Evolutionary conservation across 2,113 vertebrate species (phyloP).

Genomic region (Paramisgurnus dabryanus): DNA sequence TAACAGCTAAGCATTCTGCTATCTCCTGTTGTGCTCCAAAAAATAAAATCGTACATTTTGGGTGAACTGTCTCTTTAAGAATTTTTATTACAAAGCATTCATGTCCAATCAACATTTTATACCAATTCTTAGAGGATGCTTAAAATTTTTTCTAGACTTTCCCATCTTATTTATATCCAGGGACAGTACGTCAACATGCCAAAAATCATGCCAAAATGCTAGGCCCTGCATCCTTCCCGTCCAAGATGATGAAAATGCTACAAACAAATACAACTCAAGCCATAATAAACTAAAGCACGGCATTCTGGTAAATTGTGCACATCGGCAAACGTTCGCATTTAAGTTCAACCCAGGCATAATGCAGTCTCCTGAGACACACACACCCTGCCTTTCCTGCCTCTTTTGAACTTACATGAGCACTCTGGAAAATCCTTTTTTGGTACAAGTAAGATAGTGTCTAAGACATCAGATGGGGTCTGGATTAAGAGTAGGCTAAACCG

Average conservation of each 20-base stretch:
- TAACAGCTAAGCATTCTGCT: too few relatives aligned
- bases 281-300: neutral
- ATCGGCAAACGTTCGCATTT: neutral
- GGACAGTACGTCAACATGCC: neutral
- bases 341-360: neutral
- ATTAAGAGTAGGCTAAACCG: neutral
- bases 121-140: too few relatives aligned
- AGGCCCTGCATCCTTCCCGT: neutral
- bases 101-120: too few relatives aligned
- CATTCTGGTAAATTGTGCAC: neutral
- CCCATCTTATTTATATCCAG: too few relatives aligned
- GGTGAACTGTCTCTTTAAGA: too few relatives aligned
- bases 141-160: too few relatives aligned
- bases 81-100: too few relatives aligned
- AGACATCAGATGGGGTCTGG: neutral
- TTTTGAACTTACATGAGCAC: conserved; percentile 21
- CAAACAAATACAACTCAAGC: neutral
- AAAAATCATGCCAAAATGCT: neutral
- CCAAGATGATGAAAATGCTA: neutral
- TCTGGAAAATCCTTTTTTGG: neutral
- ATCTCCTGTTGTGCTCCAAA: too few relatives aligned
- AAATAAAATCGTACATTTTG: too few relatives aligned
- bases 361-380: conserved; percentile 30
- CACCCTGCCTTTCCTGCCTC: conserved; percentile 41
- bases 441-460: neutral